These are phyloP conservation scores for Campopleginae sp. DNA, from an alignment of 2,888 invertebrate genomes.

Conservation along the genomic window DNA sequence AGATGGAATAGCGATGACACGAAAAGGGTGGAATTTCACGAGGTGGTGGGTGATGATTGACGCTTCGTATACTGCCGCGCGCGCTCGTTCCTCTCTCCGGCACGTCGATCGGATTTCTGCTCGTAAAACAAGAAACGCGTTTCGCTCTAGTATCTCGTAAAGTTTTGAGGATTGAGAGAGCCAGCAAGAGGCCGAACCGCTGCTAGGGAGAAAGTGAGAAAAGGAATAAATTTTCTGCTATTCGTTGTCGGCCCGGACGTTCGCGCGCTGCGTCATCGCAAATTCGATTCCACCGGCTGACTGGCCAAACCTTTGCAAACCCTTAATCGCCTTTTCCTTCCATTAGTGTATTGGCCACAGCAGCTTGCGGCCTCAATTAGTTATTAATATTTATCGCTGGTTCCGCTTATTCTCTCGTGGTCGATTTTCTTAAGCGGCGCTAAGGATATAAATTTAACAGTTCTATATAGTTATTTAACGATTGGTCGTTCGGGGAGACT, in stretches of 20 bases:
- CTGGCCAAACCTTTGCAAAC: constrained; percentile 1
- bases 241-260: constrained; percentile 24
- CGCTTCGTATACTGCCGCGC: constrained; percentile 20
- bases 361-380: background rate
- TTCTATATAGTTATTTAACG: background rate
- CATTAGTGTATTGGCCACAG: background rate
- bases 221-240: constrained; percentile 11
- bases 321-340: constrained; percentile 10
- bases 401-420: background rate
- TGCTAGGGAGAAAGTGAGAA: background rate
- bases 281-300: constrained; percentile 38
- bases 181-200: background rate
- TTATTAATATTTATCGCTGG: background rate
- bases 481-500: background rate
- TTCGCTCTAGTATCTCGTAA: constrained; percentile 48
- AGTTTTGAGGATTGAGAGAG: constrained; percentile 42
- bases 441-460: background rate
- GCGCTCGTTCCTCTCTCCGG: constrained; percentile 11
- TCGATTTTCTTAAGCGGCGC: background rate
- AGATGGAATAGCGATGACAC: constrained; percentile 39
- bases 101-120: constrained; percentile 54
- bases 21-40: constrained; percentile 59
- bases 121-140: constrained; percentile 57
- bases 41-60: constrained; percentile 57
- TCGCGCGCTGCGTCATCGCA: constrained; percentile 49